Evolutionary conservation across 2,888 invertebrate species (phyloP).

Genomic region (Monochamus alternatus): DNA sequence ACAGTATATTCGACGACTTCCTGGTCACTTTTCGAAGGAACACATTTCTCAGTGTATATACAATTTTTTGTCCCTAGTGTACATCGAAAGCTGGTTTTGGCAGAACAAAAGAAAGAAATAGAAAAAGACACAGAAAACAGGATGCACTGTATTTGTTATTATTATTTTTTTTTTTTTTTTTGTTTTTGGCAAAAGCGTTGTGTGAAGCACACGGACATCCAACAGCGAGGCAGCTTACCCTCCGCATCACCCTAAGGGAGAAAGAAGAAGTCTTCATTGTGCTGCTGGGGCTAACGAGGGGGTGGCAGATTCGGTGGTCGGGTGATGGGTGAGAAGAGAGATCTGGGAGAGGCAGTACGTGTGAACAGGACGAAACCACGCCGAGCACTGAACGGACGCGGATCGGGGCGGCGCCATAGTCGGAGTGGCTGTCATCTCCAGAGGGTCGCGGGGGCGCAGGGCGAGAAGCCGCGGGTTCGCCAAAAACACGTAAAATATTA

Average conservation of each 20-base stretch:
- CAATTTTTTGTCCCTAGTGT: not conserved
- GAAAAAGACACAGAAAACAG: constrained; percentile 16
- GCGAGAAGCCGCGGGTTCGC: not conserved
- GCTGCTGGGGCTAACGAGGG: constrained; percentile 23
- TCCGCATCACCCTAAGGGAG: constrained; percentile 84
- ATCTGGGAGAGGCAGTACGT: constrained; percentile 40
- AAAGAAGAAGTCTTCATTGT: constrained; percentile 87
- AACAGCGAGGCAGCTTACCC: constrained; percentile 75
- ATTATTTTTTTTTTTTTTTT: not conserved
- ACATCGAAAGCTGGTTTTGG: constrained; percentile 27
- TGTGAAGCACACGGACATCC: constrained; percentile 51
- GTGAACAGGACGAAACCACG: constrained; percentile 53
- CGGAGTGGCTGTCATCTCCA: not conserved
- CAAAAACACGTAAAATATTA: no score
- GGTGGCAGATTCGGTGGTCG: constrained; percentile 34
- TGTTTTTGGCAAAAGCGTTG: constrained; percentile 28
- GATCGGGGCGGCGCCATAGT: not conserved
- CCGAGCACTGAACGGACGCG: constrained; percentile 44
- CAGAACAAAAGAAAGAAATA: constrained; percentile 19
- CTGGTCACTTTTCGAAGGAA: not conserved
- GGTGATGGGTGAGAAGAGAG: constrained; percentile 24
- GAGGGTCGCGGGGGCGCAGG: not conserved
- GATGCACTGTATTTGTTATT: constrained; percentile 18
- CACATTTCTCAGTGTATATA: not conserved
- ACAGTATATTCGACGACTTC: not conserved